A percentile compares a stretch with the other conserved stretches of the same genome.
Conservation (phyloP, 2,888 invertebrate genomes). For the Dyspetes luteomarginatus region DNA sequence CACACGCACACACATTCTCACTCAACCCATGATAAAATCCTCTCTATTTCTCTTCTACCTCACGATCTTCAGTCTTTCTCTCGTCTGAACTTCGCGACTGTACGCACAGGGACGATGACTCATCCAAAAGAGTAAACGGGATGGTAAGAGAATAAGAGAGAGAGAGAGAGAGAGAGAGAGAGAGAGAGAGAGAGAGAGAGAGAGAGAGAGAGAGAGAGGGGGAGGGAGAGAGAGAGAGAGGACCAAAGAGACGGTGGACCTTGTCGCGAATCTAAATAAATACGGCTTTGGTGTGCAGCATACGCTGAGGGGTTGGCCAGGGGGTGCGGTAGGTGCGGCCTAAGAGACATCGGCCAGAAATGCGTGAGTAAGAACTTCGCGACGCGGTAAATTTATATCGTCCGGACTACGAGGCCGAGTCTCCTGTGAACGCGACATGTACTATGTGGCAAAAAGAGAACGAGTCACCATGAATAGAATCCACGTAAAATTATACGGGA, state of each 20-base stretch:
- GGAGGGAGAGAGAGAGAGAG: slow-evolving; percentile 37
- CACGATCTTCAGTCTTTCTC: slow-evolving; percentile 54
- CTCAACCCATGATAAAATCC: slow-evolving; percentile 62
- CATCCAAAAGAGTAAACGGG: slow-evolving; percentile 58
- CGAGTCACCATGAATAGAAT: neutral
- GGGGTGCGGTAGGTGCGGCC: slow-evolving; percentile 62
- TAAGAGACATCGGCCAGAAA: slow-evolving; percentile 76
- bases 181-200: slow-evolving; percentile 39
- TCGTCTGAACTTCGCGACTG: slow-evolving; percentile 58
- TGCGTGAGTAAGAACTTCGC: slow-evolving; percentile 65
- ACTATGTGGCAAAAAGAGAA: neutral
- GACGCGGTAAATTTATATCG: slow-evolving; percentile 64
- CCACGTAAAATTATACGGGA: neutral
- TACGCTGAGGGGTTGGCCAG: slow-evolving; percentile 58
- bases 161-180: too few species aligned
- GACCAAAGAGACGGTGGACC: slow-evolving; percentile 69
- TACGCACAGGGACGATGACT: slow-evolving; percentile 59
- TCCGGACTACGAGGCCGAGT: slow-evolving; percentile 36
- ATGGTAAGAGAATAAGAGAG: slow-evolving; percentile 29
- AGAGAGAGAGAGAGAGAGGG: slow-evolving; percentile 37
- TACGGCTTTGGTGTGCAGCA: slow-evolving; percentile 69
- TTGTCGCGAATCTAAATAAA: slow-evolving; percentile 79
- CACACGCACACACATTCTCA: slow-evolving; percentile 41
- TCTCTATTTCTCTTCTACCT: slow-evolving; percentile 60
- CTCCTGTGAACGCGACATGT: slow-evolving; percentile 19